Conservation (phyloP, 2,888 invertebrate genomes). For the Ischnura elegans region DNA sequence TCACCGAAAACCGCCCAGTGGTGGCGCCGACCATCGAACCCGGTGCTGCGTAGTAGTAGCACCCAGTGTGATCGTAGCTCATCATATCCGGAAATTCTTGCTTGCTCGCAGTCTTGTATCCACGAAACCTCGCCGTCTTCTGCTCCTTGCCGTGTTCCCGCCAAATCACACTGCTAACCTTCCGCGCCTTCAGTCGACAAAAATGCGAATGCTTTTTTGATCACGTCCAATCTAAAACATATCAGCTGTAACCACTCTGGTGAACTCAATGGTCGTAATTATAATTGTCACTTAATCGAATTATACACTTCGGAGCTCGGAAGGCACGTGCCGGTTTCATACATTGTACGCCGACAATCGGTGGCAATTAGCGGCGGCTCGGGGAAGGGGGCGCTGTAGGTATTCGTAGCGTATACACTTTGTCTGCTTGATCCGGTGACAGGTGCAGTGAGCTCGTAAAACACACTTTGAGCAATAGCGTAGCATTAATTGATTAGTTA, state of each 20-base stretch:
- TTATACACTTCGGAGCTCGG: neutral
- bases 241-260: neutral
- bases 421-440: neutral
- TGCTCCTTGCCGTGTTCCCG: neutral
- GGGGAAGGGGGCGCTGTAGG: neutral
- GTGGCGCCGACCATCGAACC: conserved; percentile 4
- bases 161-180: no score
- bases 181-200: no score
- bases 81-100: conserved; percentile 10
- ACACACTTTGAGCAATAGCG: neutral
- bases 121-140: neutral
- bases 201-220: neutral
- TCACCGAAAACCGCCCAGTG: conserved; percentile 55
- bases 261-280: neutral
- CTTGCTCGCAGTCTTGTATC: neutral
- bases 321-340: neutral
- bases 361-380: neutral
- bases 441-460: no score
- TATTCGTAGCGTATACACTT: neutral
- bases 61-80: conserved; percentile 59
- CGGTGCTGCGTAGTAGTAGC: conserved; percentile 54
- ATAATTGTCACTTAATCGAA: neutral
- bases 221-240: neutral
- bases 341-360: neutral
- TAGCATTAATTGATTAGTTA: neutral